Percentiles rank a stretch among this genome's conserved stretches.
phyloP scores from a whole-genome alignment of 2,113 vertebrate species.

The Tupaia tana region DNA sequence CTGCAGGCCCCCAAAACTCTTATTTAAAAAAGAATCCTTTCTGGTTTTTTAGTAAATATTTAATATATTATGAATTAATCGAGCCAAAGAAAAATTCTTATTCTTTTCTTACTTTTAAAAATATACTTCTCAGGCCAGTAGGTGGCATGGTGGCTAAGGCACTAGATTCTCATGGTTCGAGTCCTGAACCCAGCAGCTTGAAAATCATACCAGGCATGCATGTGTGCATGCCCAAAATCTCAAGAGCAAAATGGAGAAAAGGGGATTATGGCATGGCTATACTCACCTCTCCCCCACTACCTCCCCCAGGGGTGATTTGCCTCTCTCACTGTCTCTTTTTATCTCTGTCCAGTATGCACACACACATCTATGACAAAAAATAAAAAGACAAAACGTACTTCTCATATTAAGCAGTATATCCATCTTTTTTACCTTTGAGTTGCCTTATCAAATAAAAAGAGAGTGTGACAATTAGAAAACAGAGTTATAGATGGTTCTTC shows the following conservation, averaged over 20 bases:
- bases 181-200: too few species aligned
- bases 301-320: too few species aligned
- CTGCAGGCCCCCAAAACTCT: background rate
- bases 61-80: background rate
- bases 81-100: background rate
- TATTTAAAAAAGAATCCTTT: background rate
- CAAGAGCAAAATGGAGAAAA: too few species aligned
- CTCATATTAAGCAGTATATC: background rate
- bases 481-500: background rate
- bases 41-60: background rate
- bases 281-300: too few species aligned
- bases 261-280: too few species aligned
- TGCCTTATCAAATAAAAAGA: background rate
- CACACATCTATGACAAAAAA: too few species aligned
- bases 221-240: too few species aligned
- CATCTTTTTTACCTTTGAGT: background rate
- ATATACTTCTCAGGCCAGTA: background rate
- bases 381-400: background rate
- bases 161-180: too few species aligned
- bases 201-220: too few species aligned
- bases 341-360: too few species aligned
- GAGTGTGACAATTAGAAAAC: background rate
- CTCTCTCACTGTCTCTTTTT: too few species aligned
- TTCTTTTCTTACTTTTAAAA: conserved; percentile 19
- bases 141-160: too few species aligned